Evolutionary conservation across 1,140 invertebrate genomes (phyloP).

Genomic region (Nylanderia fulva): DNA sequence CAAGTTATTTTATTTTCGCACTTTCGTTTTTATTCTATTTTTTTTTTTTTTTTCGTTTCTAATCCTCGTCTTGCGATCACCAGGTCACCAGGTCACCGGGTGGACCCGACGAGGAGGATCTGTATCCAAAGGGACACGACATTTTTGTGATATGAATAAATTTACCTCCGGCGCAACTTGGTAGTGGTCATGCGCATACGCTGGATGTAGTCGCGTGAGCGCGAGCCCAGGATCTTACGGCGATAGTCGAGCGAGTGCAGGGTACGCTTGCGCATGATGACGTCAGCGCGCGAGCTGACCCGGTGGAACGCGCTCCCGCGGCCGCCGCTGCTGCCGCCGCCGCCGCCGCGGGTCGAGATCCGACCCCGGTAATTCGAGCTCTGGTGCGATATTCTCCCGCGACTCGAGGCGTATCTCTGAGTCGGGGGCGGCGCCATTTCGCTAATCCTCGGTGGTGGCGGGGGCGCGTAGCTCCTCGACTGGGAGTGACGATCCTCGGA

Average conservation of each 20-base stretch:
- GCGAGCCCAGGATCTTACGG: conserved; percentile 82
- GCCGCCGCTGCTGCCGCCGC: conserved; percentile 71
- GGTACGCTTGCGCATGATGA: conserved; percentile 81
- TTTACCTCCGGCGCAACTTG: conserved; percentile 84
- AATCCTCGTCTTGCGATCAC: conserved; percentile 78
- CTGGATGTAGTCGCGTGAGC: conserved; percentile 84
- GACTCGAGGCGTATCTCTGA: conserved; percentile 80
- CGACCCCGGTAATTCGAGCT: conserved; percentile 81
- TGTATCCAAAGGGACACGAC: no score
- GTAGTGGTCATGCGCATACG: conserved; percentile 83
- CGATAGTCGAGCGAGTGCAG: conserved; percentile 83
- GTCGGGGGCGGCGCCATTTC: conserved; percentile 80
- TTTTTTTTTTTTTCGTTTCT: conserved; percentile 17
- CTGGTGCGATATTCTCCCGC: conserved; percentile 81
- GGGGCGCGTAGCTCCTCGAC: conserved; percentile 81
- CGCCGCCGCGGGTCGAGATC: conserved; percentile 79
- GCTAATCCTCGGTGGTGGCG: conserved; percentile 80
- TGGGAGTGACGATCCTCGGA: conserved; percentile 83
- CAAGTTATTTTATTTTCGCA: conserved; percentile 18
- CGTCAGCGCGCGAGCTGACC: conserved; percentile 79
- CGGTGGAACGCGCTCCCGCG: conserved; percentile 80
- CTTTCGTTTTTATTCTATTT: conserved; percentile 55
- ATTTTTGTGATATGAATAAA: conserved; percentile 82
- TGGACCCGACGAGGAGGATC: no score
- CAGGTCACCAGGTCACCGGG: conserved; percentile 75